A percentile compares a stretch with the other conserved stretches of the same genome.
Conservation (phyloP, 2,888 invertebrate species). For the Acanthacorydalis orientalis region DNA sequence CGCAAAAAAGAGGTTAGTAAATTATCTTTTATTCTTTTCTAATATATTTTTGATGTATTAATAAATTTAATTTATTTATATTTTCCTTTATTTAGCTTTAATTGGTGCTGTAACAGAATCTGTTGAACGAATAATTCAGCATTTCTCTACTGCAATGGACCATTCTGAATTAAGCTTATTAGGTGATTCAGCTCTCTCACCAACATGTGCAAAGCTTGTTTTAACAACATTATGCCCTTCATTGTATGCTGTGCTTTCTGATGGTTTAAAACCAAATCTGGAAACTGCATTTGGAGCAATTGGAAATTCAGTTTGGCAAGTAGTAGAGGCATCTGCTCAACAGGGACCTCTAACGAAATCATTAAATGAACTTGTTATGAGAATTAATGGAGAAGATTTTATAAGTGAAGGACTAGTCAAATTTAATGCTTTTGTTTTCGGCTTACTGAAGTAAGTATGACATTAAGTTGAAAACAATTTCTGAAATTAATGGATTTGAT, state of each 20-base stretch:
- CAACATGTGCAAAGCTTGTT: conserved; percentile 54
- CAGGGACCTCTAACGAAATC: conserved; percentile 73
- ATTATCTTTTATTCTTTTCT: neutral
- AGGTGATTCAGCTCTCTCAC: conserved; percentile 41
- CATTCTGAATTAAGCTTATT: conserved; percentile 40
- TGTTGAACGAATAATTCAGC: conserved; percentile 55
- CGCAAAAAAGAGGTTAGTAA: conserved; percentile 39
- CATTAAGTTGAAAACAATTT: neutral
- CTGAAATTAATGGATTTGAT: conserved; percentile 4
- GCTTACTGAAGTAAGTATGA: conserved; percentile 61
- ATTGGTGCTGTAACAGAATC: conserved; percentile 57
- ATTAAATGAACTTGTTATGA: conserved; percentile 64
- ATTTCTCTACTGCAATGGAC: conserved; percentile 48
- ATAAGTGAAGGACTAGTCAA: conserved; percentile 71
- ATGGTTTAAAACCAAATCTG: conserved; percentile 65
- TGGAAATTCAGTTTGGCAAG: conserved; percentile 77
- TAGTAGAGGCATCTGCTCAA: conserved; percentile 74
- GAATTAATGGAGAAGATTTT: conserved; percentile 67
- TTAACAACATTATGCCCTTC: conserved; percentile 67
- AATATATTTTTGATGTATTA: neutral
- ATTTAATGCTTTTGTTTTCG: conserved; percentile 78
- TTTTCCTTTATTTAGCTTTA: conserved; percentile 34
- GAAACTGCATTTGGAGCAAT: conserved; percentile 76
- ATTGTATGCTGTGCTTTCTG: conserved; percentile 65
- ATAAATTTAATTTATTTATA: conserved; percentile 1